phyloP scores from a whole-genome alignment of 2,888 invertebrate genomes.

The Athetis lepigone region DNA sequence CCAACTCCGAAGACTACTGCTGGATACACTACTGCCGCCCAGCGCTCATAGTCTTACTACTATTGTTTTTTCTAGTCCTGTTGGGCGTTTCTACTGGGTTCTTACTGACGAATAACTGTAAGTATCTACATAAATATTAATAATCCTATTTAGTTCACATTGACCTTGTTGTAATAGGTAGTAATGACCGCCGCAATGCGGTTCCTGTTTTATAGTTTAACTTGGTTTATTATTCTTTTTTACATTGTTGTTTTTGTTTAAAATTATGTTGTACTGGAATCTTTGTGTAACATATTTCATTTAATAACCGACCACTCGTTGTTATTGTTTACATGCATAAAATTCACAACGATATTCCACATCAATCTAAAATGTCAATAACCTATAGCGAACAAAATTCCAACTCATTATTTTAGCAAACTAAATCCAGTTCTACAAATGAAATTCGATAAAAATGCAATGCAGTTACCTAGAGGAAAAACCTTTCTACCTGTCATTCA shows the following conservation, averaged over 20 bases:
- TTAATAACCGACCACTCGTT: too few species aligned
- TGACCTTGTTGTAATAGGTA: slow-evolving; percentile 51
- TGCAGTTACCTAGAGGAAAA: not conserved
- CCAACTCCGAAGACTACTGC: slow-evolving; percentile 87
- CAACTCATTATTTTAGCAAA: not conserved
- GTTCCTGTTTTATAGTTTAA: slow-evolving; percentile 21
- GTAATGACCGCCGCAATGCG: slow-evolving; percentile 55
- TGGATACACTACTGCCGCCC: slow-evolving; percentile 90
- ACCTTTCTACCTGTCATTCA: not conserved
- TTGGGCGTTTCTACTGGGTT: slow-evolving; percentile 90
- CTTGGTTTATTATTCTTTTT: not conserved
- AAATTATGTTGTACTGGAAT: not conserved
- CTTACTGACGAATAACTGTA: slow-evolving; percentile 91
- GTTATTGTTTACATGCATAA: not conserved
- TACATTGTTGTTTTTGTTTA: not conserved
- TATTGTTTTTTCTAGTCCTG: slow-evolving; percentile 89
- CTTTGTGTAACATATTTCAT: not conserved
- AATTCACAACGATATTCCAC: not conserved
- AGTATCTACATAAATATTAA: slow-evolving; percentile 73
- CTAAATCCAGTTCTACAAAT: not conserved
- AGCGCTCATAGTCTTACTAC: slow-evolving; percentile 87
- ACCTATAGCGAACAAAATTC: not conserved
- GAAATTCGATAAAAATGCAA: not conserved
- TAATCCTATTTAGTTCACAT: slow-evolving; percentile 43
- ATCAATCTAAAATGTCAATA: not conserved